Percentiles rank a stretch among this genome's conserved stretches.
phyloP scores from a whole-genome alignment of 2,888 invertebrate species.

The Antheraea yamamai region DNA sequence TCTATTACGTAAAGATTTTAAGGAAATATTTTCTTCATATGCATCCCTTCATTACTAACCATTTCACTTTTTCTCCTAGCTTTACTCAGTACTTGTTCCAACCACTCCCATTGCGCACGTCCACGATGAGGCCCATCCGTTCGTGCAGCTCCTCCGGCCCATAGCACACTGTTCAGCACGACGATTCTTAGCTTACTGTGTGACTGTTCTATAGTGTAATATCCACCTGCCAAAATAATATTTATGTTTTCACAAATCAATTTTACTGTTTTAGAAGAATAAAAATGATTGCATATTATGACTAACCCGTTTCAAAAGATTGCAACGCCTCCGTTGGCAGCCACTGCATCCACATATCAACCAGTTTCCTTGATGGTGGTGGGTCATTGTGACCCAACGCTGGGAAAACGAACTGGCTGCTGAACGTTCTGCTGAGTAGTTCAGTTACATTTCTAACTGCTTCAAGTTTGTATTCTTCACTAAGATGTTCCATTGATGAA shows the following conservation, averaged over 20 bases:
- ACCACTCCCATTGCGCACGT: slow-evolving; percentile 92
- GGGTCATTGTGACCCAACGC: slow-evolving; percentile 95
- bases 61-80: slow-evolving; percentile 90
- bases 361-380: slow-evolving; percentile 84
- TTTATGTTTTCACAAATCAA: neutral
- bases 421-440: slow-evolving; percentile 90
- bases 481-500: slow-evolving; percentile 86
- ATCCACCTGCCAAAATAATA: slow-evolving; percentile 85
- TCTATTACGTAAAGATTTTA: neutral
- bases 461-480: slow-evolving; percentile 86
- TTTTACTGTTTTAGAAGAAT: neutral
- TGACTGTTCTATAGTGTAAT: slow-evolving; percentile 93
- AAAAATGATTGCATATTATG: neutral
- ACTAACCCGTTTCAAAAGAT: slow-evolving; percentile 90
- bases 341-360: slow-evolving; percentile 93
- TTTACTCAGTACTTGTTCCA: slow-evolving; percentile 87
- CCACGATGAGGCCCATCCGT: slow-evolving; percentile 70
- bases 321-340: slow-evolving; percentile 90
- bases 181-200: slow-evolving; percentile 91
- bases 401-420: slow-evolving; percentile 94
- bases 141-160: slow-evolving; percentile 79
- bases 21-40: neutral
- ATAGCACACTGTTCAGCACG: slow-evolving; percentile 94
- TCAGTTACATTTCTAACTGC: slow-evolving; percentile 92
- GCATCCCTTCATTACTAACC: slow-evolving; percentile 82